Conservation (phyloP, 2,113 vertebrate species). For the Otolemur garnettii region DNA sequence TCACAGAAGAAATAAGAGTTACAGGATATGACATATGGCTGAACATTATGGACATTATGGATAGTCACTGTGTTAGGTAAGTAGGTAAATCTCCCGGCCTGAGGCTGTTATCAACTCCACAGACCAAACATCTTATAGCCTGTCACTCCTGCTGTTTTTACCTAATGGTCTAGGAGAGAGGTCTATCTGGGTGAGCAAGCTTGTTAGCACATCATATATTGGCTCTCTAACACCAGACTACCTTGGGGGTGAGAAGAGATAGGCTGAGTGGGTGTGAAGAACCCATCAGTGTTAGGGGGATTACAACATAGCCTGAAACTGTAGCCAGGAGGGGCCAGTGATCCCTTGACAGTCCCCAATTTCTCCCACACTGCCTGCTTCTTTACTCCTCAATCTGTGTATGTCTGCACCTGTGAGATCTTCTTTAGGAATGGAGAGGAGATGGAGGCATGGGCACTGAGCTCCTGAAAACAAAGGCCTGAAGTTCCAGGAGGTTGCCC, state of each 20-base stretch:
- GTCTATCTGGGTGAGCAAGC: neutral
- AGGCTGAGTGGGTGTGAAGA: neutral
- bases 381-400: neutral
- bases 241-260: neutral
- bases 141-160: neutral
- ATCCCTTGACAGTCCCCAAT: neutral
- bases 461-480: neutral
- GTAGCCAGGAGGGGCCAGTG: neutral
- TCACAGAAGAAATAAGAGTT: neutral
- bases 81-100: neutral
- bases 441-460: accelerated
- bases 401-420: neutral
- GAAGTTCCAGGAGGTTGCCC: neutral
- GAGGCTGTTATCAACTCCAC: neutral
- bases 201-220: neutral
- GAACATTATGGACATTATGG: neutral
- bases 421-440: neutral
- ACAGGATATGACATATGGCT: neutral
- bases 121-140: neutral
- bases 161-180: neutral
- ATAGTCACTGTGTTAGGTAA: neutral
- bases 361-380: neutral
- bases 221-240: neutral
- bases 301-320: neutral
- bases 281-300: too few relatives aligned